Evolutionary conservation across 2,888 invertebrate species (phyloP), one percentile per base, ranked within the genome.

Genomic region (Reticulitermes lucifugus): DNA sequence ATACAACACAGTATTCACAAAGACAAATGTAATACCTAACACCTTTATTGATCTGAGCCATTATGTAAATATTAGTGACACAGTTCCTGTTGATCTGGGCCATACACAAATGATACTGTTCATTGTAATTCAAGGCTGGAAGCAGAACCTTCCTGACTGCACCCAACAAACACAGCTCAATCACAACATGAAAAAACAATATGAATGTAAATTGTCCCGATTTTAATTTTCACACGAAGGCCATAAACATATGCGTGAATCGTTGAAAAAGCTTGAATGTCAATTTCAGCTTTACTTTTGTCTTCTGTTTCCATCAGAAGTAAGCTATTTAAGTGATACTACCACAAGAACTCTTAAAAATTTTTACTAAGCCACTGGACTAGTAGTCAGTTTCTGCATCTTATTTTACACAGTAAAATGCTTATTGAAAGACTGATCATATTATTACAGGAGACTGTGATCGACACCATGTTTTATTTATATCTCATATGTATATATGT

Each of bases 301-400:
- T 6, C 29, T 79, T 55, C 4, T 55, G 46, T 55, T 59, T 55
- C 6, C 18, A 55, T 79, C 25, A 35, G 35, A 35, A 60, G 55
- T 18, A 80, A 80, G 80, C 80, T 80, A 80, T 60, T 80, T 29
- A 73, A 59, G 80, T 80, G 79, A 80, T 60, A 80, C 80, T 80
- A 80, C 79, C 80, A 80, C 80, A 80, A 29, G 41, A 59, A 80
- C 25, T 35, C 41, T 80, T 59, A 80, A 80, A 35, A 59, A 65
- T 65, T 65, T n/a, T 80, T 80, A 35, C 80, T 80, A 79, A 29
- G 79, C 60, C 60, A 80, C 80, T 59, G 59, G 80, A 80, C 80
- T 80, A 80, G 29, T 79, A 79, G 43, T 59, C 80, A 80, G 80
- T 60, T 80, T 55, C 80, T 60, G 35, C 60, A 59, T 22, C 18